Base-by-base conservation (phyloP, 2,888 invertebrate genomes). In the Drosophila koepferae region DNA sequence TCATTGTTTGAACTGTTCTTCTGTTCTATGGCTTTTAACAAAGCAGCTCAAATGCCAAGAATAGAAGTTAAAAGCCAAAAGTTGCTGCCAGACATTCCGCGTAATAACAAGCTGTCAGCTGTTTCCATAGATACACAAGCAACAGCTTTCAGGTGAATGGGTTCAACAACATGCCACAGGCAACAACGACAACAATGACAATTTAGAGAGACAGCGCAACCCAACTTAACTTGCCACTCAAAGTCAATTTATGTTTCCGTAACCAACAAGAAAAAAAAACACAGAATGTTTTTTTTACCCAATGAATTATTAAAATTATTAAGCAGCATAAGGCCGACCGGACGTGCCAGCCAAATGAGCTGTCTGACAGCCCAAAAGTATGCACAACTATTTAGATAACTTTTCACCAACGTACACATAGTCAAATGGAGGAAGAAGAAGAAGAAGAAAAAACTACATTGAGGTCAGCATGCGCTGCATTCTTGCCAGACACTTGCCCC, bases 271-370 rank as follows among this genome's bases (percentile, higher is more conserved):
- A 7, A 20, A 7, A 23, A 46, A 6, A 23, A 48, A 16, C 3
- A 28, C 1, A 4, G 6, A 20, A 20, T n/a, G 64, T 59, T 58
- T 69, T 68, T 58, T 53, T 60, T 66, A 68, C 31, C 53, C 73
- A 71, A 74, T 86, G 56, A 84, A 75, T 82, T 82, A 87, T 69
- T 63, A 66, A 63, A 64, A 70, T 65, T 74, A 51, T 65, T 74
- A 48, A 67, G 34, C 36, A 65, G 77, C 63, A 66, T 62, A 81
- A 66, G 72, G 48, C 53, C 20, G 14, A 68, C 55, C n/a, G 14
- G 72, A 61, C 43, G 51, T 51, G 60, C 48, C 14, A 44, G 34
- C 55, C 16, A 63, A 71, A 63, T 51, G 66, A 56, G 69, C 72
- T 44, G 20, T 38, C 61, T 54, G 40, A 6, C 38, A 28, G 38